Evolutionary conservation across 2,113 vertebrate species (phyloP).

Genomic region (Stegostoma tigrinum): DNA sequence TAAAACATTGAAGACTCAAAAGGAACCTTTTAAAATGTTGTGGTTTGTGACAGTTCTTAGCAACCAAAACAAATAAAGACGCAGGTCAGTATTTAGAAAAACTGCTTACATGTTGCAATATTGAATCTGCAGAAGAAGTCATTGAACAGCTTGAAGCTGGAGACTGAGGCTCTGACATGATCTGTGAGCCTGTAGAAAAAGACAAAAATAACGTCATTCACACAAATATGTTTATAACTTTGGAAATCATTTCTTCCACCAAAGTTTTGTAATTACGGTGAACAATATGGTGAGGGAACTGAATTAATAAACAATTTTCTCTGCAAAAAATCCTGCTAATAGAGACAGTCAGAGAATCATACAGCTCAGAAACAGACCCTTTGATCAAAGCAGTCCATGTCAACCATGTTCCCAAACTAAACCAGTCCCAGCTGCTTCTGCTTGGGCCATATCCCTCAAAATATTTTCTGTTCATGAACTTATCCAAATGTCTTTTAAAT

Average conservation of each 20-base stretch:
- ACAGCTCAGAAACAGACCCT: too few species aligned
- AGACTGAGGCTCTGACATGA: not conserved
- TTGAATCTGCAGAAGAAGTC: slow-evolving; percentile 7
- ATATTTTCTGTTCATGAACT: too few species aligned
- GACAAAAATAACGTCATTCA: not conserved
- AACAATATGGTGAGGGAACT: not conserved
- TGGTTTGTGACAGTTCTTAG: not conserved
- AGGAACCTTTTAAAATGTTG: not conserved
- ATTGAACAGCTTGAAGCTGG: slow-evolving; percentile 14
- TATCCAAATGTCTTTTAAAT: too few species aligned
- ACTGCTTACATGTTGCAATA: slow-evolving; percentile 6
- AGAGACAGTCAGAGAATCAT: not conserved
- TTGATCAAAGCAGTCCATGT: too few species aligned
- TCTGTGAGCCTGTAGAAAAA: not conserved
- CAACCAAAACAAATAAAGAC: not conserved
- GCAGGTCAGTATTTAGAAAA: not conserved
- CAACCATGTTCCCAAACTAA: too few species aligned
- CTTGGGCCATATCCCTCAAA: too few species aligned
- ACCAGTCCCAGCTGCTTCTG: too few species aligned
- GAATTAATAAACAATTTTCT: not conserved
- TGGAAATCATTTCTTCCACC: not conserved
- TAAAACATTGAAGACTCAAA: not conserved
- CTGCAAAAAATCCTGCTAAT: not conserved
- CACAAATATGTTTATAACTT: not conserved
- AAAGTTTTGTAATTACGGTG: not conserved